Conservation (phyloP, 37 sponge, comb jelly and placozoan species). For the Axinella damicornis region DNA sequence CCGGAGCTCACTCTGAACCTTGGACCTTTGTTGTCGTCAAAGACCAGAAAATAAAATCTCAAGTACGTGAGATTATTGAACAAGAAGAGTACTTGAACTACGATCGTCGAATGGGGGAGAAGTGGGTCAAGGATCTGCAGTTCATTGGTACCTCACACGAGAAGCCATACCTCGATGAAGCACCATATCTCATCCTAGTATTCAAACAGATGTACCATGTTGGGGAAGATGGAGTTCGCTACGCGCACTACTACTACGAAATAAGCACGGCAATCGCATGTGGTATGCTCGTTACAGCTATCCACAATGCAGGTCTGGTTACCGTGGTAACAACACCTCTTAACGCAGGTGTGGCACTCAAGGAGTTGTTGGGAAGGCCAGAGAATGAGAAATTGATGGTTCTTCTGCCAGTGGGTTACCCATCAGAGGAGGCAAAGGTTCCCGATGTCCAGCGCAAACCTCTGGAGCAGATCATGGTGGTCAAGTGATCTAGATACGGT, state of each 20-base stretch:
- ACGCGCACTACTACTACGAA: conserved; percentile 88
- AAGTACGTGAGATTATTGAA: conserved; percentile 91
- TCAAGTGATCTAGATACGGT: conserved; percentile 67
- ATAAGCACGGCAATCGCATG: conserved; percentile 89
- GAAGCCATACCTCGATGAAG: conserved; percentile 93
- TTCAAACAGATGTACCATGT: conserved; percentile 87
- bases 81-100: conserved; percentile 95
- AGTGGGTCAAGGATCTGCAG: conserved; percentile 92
- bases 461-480: conserved; percentile 83
- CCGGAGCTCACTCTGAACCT: conserved; percentile 94
- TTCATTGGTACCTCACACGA: conserved; percentile 73
- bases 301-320: conserved; percentile 94
- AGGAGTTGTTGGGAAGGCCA: conserved; percentile 88
- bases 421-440: conserved; percentile 83
- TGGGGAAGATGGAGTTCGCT: conserved; percentile 35
- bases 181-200: conserved; percentile 88
- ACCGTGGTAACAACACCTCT: conserved; percentile 96
- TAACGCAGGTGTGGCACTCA: conserved; percentile 85
- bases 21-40: conserved; percentile 95
- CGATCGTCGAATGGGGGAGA: conserved; percentile 92
- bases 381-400: conserved; percentile 92
- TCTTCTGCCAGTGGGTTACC: conserved; percentile 96
- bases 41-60: conserved; percentile 68
- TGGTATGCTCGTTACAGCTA: conserved; percentile 90
- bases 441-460: conserved; percentile 84